Conservation (phyloP, 2,797 vertebrate genomes). For the Bradypus variegatus region DNA sequence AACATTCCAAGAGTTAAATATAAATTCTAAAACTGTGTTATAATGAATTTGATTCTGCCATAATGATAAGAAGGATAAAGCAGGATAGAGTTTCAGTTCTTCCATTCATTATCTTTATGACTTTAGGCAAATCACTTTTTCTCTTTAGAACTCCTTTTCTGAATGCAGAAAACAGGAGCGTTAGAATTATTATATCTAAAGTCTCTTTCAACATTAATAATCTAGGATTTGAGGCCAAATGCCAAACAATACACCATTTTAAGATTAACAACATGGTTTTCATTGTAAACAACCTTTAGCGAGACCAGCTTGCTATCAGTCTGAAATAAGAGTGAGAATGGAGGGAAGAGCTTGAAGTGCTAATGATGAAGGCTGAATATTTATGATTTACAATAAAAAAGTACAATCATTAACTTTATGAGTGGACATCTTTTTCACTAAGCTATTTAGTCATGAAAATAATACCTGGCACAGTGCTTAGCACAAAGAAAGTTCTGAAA, state of each 20-base stretch:
- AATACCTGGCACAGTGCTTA: not conserved
- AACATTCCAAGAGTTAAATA: not conserved
- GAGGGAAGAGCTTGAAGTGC: not conserved
- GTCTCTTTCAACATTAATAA: not conserved
- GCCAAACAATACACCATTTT: not conserved
- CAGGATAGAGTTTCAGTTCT: not conserved
- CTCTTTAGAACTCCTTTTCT: not conserved
- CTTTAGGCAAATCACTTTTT: not conserved
- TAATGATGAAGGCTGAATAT: not conserved
- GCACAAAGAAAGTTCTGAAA: not conserved
- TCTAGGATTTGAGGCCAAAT: not conserved
- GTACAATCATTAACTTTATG: not conserved
- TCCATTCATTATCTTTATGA: not conserved
- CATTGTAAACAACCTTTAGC: not conserved
- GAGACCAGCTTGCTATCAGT: not conserved
- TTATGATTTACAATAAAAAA: constrained; percentile 8
- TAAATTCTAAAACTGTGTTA: not conserved
- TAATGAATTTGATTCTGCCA: not conserved
- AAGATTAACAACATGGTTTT: constrained; percentile 12
- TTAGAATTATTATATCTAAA: not conserved
- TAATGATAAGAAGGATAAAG: not conserved
- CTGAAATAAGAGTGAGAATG: not conserved
- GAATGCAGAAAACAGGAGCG: not conserved
- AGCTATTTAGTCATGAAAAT: constrained; percentile 17
- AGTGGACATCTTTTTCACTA: not conserved